Conservation (phyloP, 2,888 invertebrate genomes). For the Argyra leucocephala region DNA sequence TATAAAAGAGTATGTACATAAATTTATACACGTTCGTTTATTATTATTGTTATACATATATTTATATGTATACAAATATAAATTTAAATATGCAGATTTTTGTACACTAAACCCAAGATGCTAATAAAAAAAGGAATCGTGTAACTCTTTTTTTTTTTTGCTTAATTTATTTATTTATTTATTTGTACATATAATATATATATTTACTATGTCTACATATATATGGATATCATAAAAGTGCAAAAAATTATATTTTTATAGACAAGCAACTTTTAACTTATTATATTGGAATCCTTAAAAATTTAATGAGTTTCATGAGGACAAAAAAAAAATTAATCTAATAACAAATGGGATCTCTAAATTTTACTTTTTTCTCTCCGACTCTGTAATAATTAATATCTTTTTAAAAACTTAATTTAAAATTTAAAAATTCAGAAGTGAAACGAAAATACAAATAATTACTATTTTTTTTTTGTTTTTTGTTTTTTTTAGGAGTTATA, state of each 20-base stretch:
- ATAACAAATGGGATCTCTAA: no score
- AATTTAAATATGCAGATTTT: not conserved
- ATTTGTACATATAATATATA: not conserved
- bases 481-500: no score
- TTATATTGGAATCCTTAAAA: not conserved
- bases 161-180: no score
- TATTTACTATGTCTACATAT: not conserved
- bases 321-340: no score
- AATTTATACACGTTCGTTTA: no score
- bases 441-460: no score
- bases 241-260: not conserved
- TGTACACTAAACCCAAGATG: not conserved
- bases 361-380: no score
- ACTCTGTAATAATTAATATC: no score
- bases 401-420: no score
- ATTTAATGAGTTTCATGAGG: not conserved
- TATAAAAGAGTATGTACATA: not conserved
- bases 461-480: no score
- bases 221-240: not conserved
- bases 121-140: not conserved
- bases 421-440: no score
- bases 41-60: not conserved
- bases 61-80: not conserved
- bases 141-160: not conserved
- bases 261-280: not conserved